Conservation (phyloP, 2,888 invertebrate species). For the Eilema depressum region DNA sequence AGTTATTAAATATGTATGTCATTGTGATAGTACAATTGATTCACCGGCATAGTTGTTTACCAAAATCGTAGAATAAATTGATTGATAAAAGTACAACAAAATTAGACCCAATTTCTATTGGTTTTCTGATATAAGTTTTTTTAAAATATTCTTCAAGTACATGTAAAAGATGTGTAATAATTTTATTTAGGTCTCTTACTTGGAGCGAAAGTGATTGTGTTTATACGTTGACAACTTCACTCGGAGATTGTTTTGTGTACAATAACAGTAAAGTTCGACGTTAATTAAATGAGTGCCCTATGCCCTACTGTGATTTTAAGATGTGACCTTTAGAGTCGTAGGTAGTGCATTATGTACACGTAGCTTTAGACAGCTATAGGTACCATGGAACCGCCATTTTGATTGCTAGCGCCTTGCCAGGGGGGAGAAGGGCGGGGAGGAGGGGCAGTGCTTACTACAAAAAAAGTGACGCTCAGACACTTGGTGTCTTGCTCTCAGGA, state of each 20-base stretch:
- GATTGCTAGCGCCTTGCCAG: conserved; percentile 80
- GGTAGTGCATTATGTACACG: conserved; percentile 69
- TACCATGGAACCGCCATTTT: conserved; percentile 83
- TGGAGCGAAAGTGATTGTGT: conserved; percentile 39
- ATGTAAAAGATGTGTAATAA: background rate
- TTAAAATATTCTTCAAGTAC: conserved; percentile 9
- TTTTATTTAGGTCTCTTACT: conserved; percentile 15
- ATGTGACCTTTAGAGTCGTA: conserved; percentile 58
- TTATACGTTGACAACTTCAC: conserved; percentile 25
- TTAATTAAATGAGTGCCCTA: conserved; percentile 16
- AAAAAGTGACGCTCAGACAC: conserved; percentile 74
- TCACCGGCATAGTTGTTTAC: conserved; percentile 74
- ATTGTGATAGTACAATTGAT: conserved; percentile 39
- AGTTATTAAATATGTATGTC: conserved; percentile 23
- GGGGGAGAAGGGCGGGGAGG: conserved; percentile 69
- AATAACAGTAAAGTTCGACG: conserved; percentile 28
- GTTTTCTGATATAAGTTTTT: conserved; percentile 1
- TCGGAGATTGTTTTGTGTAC: conserved; percentile 33
- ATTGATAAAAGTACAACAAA: conserved; percentile 16
- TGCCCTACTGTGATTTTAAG: conserved; percentile 39
- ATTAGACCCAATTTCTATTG: conserved; percentile 22
- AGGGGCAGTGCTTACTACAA: conserved; percentile 68
- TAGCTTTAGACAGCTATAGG: conserved; percentile 66
- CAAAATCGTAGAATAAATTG: conserved; percentile 21
- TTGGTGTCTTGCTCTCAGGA: conserved; percentile 63